These are phyloP conservation scores for Porites divaricata DNA, from an alignment of 92 coral and sea anemone genomes.

Conservation along the genomic window DNA sequence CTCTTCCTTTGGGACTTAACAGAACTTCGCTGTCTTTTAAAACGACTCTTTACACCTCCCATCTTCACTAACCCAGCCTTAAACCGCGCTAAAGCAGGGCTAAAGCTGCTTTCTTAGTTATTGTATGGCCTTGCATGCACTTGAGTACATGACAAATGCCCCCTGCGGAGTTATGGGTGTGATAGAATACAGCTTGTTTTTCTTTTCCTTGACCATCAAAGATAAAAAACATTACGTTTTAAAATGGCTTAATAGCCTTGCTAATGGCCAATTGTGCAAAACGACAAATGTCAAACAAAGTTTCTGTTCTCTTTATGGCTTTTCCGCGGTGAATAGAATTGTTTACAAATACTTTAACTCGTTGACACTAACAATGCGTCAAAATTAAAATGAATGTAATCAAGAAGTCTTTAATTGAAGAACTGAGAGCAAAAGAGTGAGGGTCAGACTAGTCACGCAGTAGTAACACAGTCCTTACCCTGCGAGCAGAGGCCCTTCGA, in stretches of 20 bases:
- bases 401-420: background rate
- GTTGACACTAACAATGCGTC: background rate
- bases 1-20: conserved; percentile 24
- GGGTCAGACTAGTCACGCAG: too few species aligned
- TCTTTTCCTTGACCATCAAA: background rate
- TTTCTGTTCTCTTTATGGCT: background rate
- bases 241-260: background rate
- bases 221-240: background rate
- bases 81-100: too few species aligned
- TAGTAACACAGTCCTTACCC: too few species aligned
- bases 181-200: conserved; percentile 3
- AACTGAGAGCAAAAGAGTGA: too few species aligned
- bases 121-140: too few species aligned
- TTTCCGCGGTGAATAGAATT: background rate
- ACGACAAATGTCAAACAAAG: background rate
- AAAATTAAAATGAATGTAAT: background rate
- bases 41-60: conserved; percentile 74
- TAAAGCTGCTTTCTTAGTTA: too few species aligned
- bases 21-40: conserved; percentile 31
- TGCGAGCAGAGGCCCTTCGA: too few species aligned
- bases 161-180: conserved; percentile 31
- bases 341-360: background rate
- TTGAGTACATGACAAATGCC: background rate
- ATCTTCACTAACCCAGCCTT: conserved; percentile 12
- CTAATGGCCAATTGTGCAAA: conserved; percentile 1